Percentiles rank a stretch among this genome's conserved stretches.
phyloP scores from a whole-genome alignment of 2,113 vertebrate genomes.

The Hemiscyllium ocellatum region DNA sequence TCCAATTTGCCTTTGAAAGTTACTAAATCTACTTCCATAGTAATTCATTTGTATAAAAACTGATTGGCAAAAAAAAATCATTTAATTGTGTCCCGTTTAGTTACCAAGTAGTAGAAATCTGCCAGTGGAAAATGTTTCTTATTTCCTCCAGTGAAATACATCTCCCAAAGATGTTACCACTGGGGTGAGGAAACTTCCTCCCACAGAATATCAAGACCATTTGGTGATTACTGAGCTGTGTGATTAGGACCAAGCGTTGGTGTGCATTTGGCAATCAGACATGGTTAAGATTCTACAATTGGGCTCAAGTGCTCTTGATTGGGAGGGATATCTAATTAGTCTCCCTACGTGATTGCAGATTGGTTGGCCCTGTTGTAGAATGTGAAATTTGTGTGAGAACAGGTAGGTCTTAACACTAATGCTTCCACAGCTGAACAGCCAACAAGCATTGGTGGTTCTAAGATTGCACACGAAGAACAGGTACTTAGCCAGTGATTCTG shows the following conservation, averaged over 20 bases:
- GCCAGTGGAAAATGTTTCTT: background rate
- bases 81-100: background rate
- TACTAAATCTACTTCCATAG: background rate
- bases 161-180: background rate
- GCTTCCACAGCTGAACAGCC: background rate
- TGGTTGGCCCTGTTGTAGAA: background rate
- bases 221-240: background rate
- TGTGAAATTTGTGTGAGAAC: background rate
- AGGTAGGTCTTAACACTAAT: background rate
- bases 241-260: background rate
- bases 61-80: background rate
- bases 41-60: background rate
- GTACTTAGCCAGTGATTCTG: background rate
- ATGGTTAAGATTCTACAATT: background rate
- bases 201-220: background rate
- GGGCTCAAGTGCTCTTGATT: background rate
- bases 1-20: background rate
- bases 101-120: background rate
- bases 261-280: background rate
- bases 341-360: background rate
- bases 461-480: background rate
- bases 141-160: background rate
- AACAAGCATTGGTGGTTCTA: background rate
- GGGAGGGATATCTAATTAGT: background rate
- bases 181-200: background rate